phyloP scores from a whole-genome alignment of 2,888 invertebrate species.

The Timema podura region DNA sequence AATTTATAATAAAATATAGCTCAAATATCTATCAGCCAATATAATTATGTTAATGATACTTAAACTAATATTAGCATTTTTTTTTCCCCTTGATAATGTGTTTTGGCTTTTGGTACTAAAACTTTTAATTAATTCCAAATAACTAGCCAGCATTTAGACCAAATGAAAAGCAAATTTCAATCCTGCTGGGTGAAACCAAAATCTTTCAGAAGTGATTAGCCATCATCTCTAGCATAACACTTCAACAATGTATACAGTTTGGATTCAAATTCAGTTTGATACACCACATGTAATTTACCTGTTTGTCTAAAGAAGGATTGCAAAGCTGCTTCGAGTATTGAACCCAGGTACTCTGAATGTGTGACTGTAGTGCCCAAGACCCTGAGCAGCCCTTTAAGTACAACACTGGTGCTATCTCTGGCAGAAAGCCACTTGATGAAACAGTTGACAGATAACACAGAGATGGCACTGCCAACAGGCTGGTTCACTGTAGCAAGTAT shows the following conservation, averaged over 20 bases:
- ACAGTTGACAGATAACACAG: slow-evolving; percentile 40
- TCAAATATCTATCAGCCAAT: too few species aligned
- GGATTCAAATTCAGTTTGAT: too few species aligned
- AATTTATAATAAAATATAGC: too few species aligned
- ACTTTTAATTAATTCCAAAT: too few species aligned
- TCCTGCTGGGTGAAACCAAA: slow-evolving; percentile 13
- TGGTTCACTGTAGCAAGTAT: slow-evolving; percentile 48
- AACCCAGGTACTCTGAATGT: slow-evolving; percentile 48
- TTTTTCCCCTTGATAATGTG: too few species aligned
- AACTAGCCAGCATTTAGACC: too few species aligned
- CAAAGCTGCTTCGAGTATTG: slow-evolving; percentile 52
- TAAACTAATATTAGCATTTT: too few species aligned
- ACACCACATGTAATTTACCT: slow-evolving; percentile 40
- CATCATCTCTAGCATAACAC: not conserved
- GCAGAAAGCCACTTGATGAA: slow-evolving; percentile 48
- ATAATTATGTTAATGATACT: too few species aligned
- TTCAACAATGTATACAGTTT: too few species aligned
- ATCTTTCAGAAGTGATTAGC: slow-evolving; percentile 13
- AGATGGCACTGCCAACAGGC: slow-evolving; percentile 42
- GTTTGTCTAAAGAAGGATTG: slow-evolving; percentile 53
- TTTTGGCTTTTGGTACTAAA: too few species aligned
- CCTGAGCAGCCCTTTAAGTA: slow-evolving; percentile 48
- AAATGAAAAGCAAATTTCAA: slow-evolving; percentile 12
- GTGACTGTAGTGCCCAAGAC: slow-evolving; percentile 47
- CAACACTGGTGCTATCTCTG: slow-evolving; percentile 48